These are phyloP conservation scores for Campylomormyrus numenius DNA, from an alignment of 2,113 vertebrate species.

Conservation along the genomic window DNA sequence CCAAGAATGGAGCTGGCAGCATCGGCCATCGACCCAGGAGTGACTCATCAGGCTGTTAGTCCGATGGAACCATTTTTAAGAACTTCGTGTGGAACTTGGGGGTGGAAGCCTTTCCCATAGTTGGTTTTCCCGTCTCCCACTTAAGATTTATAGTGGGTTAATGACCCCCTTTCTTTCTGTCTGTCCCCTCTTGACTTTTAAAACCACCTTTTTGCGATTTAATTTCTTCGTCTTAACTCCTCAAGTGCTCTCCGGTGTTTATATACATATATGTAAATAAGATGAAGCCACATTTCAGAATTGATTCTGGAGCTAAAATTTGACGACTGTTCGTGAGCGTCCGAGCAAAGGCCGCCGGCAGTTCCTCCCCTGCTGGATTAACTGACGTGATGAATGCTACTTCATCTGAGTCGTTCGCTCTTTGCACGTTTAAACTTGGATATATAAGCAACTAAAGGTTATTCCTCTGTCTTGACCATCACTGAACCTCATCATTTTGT, in stretches of 20 bases:
- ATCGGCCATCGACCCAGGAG: background rate
- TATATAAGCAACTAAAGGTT: background rate
- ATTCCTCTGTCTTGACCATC: background rate
- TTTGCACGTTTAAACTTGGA: background rate
- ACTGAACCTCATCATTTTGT: background rate
- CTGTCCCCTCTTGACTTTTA: slow-evolving; percentile 5
- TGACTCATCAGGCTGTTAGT: background rate
- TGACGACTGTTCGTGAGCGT: background rate
- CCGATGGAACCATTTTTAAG: slow-evolving; percentile 8
- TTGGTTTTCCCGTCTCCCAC: background rate
- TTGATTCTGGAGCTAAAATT: background rate
- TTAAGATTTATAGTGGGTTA: background rate
- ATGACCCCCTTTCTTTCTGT: background rate
- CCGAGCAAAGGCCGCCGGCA: background rate
- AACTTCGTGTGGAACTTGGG: slow-evolving; percentile 2
- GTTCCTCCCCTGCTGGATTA: background rate
- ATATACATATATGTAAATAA: background rate
- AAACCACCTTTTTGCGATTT: slow-evolving; percentile 3
- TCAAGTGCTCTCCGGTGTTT: background rate
- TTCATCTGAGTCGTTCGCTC: background rate
- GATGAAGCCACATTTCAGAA: background rate
- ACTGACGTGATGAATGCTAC: background rate
- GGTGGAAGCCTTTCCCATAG: background rate
- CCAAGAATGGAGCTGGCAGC: background rate
- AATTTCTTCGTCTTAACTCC: background rate